Evolutionary conservation across 2,113 vertebrate genomes (phyloP).

Genomic region (Tricholaema leucomelas): DNA sequence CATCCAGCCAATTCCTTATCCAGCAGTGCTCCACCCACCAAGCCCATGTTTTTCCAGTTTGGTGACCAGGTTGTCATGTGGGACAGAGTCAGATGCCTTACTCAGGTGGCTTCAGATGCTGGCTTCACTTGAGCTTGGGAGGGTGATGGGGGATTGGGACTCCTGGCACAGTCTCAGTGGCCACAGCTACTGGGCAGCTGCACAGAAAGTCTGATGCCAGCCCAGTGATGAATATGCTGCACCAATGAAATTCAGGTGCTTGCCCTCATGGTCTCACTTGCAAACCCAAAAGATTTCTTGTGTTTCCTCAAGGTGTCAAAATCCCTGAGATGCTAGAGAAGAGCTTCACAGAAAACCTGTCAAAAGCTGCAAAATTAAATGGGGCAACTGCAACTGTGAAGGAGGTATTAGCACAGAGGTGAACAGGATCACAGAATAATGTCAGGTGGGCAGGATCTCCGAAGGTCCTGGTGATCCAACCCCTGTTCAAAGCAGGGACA

Average conservation of each 20-base stretch:
- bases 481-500: background rate
- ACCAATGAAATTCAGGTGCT: background rate
- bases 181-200: background rate
- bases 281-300: background rate
- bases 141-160: background rate
- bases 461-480: background rate
- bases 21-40: no score
- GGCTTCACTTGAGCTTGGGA: background rate
- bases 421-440: background rate
- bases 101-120: no score
- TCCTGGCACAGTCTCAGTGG: background rate
- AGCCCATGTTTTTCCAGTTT: no score
- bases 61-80: no score
- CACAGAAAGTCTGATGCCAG: background rate
- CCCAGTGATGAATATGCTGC: background rate
- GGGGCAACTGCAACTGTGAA: fast-evolving
- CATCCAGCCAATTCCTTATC: no score
- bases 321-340: background rate
- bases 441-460: background rate
- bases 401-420: background rate
- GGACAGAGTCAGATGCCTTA: no score
- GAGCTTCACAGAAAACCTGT: background rate
- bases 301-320: background rate
- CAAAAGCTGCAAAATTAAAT: background rate
- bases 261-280: fast-evolving